phyloP scores from a whole-genome alignment of 2,113 vertebrate genomes.

The Etia nguti region DNA sequence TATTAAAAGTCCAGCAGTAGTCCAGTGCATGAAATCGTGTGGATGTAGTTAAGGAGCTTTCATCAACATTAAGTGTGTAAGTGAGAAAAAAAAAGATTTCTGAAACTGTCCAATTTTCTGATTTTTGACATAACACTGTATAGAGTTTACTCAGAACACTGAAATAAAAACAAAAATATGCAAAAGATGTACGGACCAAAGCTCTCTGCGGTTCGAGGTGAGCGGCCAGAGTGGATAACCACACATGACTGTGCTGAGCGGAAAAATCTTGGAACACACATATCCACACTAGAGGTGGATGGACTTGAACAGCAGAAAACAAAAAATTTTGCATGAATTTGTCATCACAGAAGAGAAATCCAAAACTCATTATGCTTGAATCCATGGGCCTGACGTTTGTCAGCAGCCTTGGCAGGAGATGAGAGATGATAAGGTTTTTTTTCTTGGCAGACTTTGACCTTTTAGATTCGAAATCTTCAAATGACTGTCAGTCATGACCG shows the following conservation, averaged over 20 bases:
- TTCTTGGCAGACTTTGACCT: neutral
- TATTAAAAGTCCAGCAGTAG: neutral
- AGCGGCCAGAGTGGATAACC: neutral
- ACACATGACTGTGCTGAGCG: neutral
- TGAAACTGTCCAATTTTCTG: neutral
- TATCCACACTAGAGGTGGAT: neutral
- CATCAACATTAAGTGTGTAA: neutral
- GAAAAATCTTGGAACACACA: neutral
- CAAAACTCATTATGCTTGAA: neutral
- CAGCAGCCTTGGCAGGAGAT: neutral
- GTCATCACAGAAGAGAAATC: neutral
- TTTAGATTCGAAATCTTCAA: neutral
- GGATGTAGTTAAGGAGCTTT: neutral
- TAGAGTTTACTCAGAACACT: neutral
- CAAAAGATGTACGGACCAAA: neutral
- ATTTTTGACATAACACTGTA: neutral
- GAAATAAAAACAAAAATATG: neutral
- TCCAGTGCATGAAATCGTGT: neutral
- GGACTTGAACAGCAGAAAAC: neutral
- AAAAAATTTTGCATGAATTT: neutral
- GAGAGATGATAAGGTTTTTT: accelerated
- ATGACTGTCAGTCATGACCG: neutral
- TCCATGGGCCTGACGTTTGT: neutral
- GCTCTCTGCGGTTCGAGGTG: neutral
- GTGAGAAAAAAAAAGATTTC: neutral